Conservation (phyloP, 1,140 invertebrate genomes). For the Drosophila biarmipes region DNA sequence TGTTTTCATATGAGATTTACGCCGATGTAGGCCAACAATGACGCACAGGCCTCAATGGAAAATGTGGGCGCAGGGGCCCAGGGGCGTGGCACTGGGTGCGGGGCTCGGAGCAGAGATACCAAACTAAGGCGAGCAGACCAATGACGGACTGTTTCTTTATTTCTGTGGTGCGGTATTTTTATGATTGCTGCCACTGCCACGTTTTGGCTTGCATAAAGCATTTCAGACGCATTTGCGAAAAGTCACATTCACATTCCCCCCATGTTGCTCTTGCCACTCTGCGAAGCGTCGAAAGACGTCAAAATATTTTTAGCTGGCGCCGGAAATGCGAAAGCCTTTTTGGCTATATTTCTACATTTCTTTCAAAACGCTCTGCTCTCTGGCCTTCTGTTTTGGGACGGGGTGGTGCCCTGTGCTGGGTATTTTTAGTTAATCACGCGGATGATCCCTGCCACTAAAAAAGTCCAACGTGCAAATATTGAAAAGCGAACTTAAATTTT, state of each 20-base stretch:
- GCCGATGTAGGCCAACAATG: slow-evolving; percentile 72
- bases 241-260: slow-evolving; percentile 30
- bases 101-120: background rate
- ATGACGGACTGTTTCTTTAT: slow-evolving; percentile 58
- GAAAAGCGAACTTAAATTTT: slow-evolving; percentile 1
- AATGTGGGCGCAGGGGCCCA: slow-evolving; percentile 18
- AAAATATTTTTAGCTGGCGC: slow-evolving; percentile 80
- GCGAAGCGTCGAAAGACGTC: slow-evolving; percentile 54
- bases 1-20: slow-evolving; percentile 63
- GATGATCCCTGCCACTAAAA: slow-evolving; percentile 57
- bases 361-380: slow-evolving; percentile 25
- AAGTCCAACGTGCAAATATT: slow-evolving; percentile 30
- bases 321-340: slow-evolving; percentile 76
- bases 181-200: slow-evolving; percentile 36
- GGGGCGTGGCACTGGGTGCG: background rate
- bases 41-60: slow-evolving; percentile 70
- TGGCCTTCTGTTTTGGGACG: slow-evolving; percentile 22
- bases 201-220: slow-evolving; percentile 51
- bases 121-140: slow-evolving; percentile 13
- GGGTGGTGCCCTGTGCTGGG: slow-evolving; percentile 16
- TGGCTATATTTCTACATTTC: slow-evolving; percentile 21
- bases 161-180: slow-evolving; percentile 30
- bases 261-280: slow-evolving; percentile 1
- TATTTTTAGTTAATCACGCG: slow-evolving; percentile 75
- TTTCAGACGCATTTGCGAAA: slow-evolving; percentile 58